These are phyloP conservation scores for Myripristis murdjan DNA, from an alignment of 2,797 vertebrate species.

Conservation along the genomic window DNA sequence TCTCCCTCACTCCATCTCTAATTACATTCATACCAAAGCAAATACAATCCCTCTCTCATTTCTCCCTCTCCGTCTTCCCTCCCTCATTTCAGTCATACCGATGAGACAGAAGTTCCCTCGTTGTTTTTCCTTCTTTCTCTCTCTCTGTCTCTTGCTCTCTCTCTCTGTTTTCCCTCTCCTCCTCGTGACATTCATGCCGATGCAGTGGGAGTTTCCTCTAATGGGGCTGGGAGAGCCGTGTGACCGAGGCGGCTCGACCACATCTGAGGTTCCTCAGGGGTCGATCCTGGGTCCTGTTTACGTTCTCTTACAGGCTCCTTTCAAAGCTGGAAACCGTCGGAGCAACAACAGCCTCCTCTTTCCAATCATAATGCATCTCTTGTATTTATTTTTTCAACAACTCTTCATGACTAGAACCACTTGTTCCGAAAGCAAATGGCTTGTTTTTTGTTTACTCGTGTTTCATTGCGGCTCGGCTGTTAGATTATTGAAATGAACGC, in stretches of 20 bases:
- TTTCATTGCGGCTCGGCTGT: slow-evolving; percentile 2
- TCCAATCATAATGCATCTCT: slow-evolving; percentile 34
- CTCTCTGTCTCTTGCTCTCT: neutral
- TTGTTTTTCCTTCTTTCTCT: slow-evolving; percentile 1
- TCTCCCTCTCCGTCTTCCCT: neutral
- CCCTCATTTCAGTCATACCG: too few relatives aligned
- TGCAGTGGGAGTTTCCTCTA: slow-evolving; percentile 52
- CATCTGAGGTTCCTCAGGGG: slow-evolving; percentile 60
- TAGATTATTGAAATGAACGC: neutral
- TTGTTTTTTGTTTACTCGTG: slow-evolving; percentile 24
- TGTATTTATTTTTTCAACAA: neutral
- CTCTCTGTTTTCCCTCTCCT: neutral
- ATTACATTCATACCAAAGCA: slow-evolving; percentile 36
- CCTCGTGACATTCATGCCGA: slow-evolving; percentile 3
- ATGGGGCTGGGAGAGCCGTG: slow-evolving; percentile 47
- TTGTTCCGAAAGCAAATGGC: slow-evolving; percentile 13
- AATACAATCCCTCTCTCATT: neutral
- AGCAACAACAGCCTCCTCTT: slow-evolving; percentile 41
- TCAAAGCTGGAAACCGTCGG: slow-evolving; percentile 34
- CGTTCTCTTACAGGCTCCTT: slow-evolving; percentile 37
- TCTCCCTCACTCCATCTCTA: slow-evolving; percentile 9
- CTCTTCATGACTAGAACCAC: slow-evolving; percentile 13
- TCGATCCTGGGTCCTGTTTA: slow-evolving; percentile 47
- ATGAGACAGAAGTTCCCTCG: too few relatives aligned
- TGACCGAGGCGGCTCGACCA: slow-evolving; percentile 29